phyloP scores from a whole-genome alignment of 1,140 invertebrate species.

The Hylaeus anthracinus region DNA sequence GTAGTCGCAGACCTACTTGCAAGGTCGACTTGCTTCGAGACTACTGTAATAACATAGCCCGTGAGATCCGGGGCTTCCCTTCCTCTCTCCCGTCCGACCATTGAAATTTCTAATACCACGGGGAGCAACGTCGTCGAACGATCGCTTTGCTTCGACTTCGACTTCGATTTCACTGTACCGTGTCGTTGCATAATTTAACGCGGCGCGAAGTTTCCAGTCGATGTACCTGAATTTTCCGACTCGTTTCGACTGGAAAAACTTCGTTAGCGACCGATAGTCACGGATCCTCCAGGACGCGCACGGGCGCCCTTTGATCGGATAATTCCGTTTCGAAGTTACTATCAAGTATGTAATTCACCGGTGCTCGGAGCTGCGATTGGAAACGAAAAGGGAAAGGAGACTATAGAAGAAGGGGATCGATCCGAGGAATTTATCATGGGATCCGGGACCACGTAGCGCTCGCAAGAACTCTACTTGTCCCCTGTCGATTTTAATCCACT shows the following conservation, averaged over 20 bases:
- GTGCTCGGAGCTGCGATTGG: no score
- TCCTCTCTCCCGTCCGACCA: conserved; percentile 3
- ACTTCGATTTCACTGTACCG: background rate
- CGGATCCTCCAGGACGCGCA: background rate
- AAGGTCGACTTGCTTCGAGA: background rate
- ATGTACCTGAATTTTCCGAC: background rate
- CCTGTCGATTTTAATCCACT: no score
- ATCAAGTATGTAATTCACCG: no score
- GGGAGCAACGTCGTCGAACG: background rate
- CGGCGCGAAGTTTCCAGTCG: background rate
- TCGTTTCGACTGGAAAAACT: background rate
- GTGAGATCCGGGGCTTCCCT: background rate
- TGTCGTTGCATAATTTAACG: conserved; percentile 10
- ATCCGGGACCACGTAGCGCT: no score
- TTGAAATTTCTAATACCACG: conserved; percentile 4
- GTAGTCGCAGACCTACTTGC: no score
- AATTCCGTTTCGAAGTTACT: no score
- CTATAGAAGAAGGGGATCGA: no score
- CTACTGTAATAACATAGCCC: background rate
- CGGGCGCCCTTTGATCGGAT: no score
- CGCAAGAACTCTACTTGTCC: no score
- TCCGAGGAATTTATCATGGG: no score
- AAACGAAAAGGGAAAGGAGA: no score
- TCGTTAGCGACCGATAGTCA: background rate
- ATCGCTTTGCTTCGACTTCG: background rate